phyloP scores from a whole-genome alignment of 2,113 vertebrate genomes.

The Melanostigma gelatinosum region DNA sequence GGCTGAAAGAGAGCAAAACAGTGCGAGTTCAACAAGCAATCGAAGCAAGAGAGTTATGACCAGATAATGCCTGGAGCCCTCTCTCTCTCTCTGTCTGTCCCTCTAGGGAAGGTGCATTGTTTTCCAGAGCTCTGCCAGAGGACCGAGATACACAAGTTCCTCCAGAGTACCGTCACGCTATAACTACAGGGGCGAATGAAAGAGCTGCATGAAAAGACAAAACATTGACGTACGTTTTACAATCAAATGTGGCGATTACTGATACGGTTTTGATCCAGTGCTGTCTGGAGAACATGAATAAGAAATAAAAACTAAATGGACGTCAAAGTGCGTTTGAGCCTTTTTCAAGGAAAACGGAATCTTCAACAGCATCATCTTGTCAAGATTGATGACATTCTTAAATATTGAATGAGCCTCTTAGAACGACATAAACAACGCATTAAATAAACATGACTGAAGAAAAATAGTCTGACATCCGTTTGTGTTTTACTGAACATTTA shows the following conservation, averaged over 20 bases:
- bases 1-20: conserved; percentile 52
- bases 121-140: conserved; percentile 25
- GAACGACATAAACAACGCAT: conserved; percentile 1
- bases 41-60: conserved; percentile 51
- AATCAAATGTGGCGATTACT: background rate
- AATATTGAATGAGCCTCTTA: conserved; percentile 17
- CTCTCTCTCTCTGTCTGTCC: background rate
- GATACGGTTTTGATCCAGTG: background rate
- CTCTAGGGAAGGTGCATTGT: conserved; percentile 51
- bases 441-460: background rate
- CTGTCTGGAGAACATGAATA: background rate
- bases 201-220: background rate
- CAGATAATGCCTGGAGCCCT: conserved; percentile 60
- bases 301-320: background rate
- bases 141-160: conserved; percentile 21
- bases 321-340: background rate
- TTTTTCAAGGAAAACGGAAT: background rate
- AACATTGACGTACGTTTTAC: background rate
- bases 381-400: conserved; percentile 1
- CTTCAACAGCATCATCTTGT: background rate
- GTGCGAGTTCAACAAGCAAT: conserved; percentile 65
- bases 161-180: conserved; percentile 22
- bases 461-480: conserved; percentile 13
- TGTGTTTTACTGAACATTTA: background rate
- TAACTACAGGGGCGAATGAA: conserved; percentile 13